Evolutionary conservation across 2,113 vertebrate species (phyloP).

Genomic region (Ammospiza nelsoni): DNA sequence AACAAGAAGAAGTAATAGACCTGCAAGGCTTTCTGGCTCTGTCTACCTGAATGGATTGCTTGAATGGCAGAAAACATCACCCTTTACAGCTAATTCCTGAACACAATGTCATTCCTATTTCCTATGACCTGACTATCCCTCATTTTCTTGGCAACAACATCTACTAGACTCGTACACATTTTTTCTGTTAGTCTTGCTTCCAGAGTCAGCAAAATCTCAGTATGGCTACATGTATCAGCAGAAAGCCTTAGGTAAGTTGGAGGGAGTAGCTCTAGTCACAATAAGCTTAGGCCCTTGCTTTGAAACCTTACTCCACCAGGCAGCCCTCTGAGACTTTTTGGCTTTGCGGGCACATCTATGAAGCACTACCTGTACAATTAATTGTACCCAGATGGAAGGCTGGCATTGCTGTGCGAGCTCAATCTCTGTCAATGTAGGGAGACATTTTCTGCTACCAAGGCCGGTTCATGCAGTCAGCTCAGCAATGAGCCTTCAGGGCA

Average conservation of each 20-base stretch:
- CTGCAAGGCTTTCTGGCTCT: not conserved
- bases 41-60: not conserved
- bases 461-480: not conserved
- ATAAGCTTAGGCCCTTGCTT: not conserved
- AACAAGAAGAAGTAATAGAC: not conserved
- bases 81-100: not conserved
- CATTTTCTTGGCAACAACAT: not conserved
- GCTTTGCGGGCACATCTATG: not conserved
- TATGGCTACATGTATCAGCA: not conserved
- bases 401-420: not conserved
- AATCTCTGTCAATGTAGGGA: accelerated
- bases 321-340: not conserved
- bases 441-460: not conserved
- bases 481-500: not conserved
- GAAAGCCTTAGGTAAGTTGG: not conserved
- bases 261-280: not conserved
- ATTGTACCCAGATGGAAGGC: not conserved
- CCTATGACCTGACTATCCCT: not conserved
- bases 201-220: not conserved
- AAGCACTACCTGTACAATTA: not conserved
- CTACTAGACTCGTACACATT: not conserved
- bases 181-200: not conserved
- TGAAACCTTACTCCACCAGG: not conserved
- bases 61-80: not conserved
- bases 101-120: not conserved